Evolutionary conservation across 2,888 invertebrate species (phyloP).

Genomic region (Autographa pulchrina): DNA sequence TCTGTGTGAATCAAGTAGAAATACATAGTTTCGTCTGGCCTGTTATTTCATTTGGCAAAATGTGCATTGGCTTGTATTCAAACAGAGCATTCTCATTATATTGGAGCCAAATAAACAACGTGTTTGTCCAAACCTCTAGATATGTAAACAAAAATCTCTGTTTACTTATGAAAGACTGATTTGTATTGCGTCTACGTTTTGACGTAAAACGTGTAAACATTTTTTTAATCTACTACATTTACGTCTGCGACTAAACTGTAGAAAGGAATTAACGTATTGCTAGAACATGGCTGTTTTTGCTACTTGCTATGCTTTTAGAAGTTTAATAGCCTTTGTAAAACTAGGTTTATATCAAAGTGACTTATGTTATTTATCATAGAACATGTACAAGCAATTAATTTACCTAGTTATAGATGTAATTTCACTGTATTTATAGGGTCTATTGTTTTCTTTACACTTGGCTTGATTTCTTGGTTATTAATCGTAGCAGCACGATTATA

Average conservation of each 20-base stretch:
- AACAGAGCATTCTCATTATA: conserved; percentile 71
- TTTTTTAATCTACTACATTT: not conserved
- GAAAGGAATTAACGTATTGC: not conserved
- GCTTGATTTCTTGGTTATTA: not conserved
- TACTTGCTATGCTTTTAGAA: not conserved
- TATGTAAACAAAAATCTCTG: conserved; percentile 47
- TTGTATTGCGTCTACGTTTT: conserved; percentile 15
- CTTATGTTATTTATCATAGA: not conserved
- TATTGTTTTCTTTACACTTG: not conserved
- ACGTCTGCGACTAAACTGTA: not conserved
- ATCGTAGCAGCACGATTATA: not conserved
- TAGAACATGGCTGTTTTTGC: not conserved
- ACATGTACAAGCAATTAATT: not conserved
- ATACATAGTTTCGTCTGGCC: conserved; percentile 77
- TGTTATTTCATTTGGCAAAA: conserved; percentile 83
- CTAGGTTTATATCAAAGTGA: not conserved
- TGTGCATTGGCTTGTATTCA: conserved; percentile 84
- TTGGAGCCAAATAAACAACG: conserved; percentile 75
- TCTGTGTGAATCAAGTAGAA: conserved; percentile 61
- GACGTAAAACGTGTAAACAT: not conserved
- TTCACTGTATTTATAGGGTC: not conserved
- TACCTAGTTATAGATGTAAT: not conserved
- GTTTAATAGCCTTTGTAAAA: not conserved
- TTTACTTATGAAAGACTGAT: conserved; percentile 20
- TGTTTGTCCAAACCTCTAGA: conserved; percentile 63